Evolutionary conservation across 2,113 vertebrate species (phyloP).

Genomic region (Galeopterus variegatus): DNA sequence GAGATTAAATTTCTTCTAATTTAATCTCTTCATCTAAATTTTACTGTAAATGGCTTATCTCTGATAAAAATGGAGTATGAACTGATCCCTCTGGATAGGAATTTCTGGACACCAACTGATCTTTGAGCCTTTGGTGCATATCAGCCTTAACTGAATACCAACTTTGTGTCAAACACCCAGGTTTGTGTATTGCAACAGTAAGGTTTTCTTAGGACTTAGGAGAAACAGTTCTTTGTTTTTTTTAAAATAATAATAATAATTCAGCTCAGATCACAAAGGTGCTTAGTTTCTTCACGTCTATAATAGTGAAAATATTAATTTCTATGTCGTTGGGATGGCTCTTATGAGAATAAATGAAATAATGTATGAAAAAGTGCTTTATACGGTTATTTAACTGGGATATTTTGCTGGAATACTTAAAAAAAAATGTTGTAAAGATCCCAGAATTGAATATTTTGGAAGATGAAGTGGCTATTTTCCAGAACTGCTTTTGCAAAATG

Average conservation of each 20-base stretch:
- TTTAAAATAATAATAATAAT: not conserved
- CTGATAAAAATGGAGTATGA: not conserved
- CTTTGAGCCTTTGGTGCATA: not conserved
- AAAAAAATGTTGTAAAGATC: not conserved
- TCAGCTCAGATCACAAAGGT: not conserved
- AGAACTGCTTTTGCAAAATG: not conserved
- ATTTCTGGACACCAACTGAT: not conserved
- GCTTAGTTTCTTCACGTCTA: not conserved
- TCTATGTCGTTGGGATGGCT: not conserved
- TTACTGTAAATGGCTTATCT: not conserved
- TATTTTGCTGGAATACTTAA: not conserved
- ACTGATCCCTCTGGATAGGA: not conserved
- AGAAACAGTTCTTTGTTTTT: not conserved
- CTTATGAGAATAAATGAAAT: not conserved
- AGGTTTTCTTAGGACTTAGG: not conserved
- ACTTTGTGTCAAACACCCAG: not conserved
- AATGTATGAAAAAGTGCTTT: not conserved
- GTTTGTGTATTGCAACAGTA: not conserved
- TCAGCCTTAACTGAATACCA: not conserved
- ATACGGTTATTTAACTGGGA: not conserved
- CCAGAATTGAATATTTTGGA: not conserved
- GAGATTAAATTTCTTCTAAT: no score
- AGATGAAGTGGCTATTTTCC: not conserved
- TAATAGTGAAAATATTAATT: no score
- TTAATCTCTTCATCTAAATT: not conserved